A percentile compares a stretch with the other conserved stretches of the same genome.
Conservation (phyloP, 2,113 vertebrate genomes). For the Thryonomys swinderianus region DNA sequence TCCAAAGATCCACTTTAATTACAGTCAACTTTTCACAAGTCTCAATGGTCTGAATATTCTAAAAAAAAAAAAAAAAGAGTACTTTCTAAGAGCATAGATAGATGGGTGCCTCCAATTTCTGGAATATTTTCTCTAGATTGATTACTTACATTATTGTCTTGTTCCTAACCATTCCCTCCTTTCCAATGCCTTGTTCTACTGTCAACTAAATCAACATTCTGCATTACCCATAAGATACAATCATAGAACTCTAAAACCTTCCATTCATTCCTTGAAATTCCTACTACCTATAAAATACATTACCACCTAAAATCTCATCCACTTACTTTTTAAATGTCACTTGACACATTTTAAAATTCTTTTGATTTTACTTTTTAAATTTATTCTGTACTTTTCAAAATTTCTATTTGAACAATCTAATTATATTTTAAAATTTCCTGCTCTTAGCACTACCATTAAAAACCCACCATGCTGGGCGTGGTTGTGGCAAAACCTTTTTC, state of each 20-base stretch:
- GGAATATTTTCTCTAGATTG: background rate
- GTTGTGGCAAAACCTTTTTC: too few species aligned
- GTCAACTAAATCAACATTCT: background rate
- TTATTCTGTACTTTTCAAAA: background rate
- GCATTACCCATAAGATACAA: background rate
- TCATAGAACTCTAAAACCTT: background rate
- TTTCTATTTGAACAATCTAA: background rate
- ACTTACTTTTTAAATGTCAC: background rate
- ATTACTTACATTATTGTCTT: background rate
- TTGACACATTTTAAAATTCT: background rate
- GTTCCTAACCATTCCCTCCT: background rate
- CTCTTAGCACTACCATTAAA: background rate
- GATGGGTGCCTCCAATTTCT: background rate
- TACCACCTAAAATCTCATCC: background rate
- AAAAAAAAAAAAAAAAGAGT: background rate
- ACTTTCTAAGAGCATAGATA: background rate
- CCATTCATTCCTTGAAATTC: background rate
- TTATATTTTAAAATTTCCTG: background rate
- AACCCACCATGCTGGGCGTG: too few species aligned
- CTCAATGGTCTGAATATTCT: background rate
- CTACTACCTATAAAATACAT: background rate
- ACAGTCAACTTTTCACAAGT: background rate
- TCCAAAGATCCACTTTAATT: slow-evolving; percentile 19
- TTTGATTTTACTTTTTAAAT: background rate
- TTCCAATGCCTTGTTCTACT: background rate